These are phyloP conservation scores for Odontamblyopus lacepedii DNA, from an alignment of 2,797 vertebrate genomes.

Conservation along the genomic window DNA sequence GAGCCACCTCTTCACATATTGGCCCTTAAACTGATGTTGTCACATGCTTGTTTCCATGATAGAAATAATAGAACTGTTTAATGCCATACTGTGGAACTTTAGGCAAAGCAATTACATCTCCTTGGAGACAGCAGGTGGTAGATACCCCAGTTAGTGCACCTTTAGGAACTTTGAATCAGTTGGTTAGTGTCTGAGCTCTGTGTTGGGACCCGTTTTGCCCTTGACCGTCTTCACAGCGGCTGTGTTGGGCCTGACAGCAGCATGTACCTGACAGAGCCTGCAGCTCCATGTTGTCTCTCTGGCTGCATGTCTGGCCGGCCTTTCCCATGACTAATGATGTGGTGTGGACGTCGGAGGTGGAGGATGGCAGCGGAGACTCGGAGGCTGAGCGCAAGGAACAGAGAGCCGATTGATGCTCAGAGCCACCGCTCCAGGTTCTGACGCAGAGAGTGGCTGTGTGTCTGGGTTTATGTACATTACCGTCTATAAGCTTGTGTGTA, in stretches of 20 bases:
- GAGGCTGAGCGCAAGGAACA: constrained; percentile 47
- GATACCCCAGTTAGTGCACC: neutral
- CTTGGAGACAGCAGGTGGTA: neutral
- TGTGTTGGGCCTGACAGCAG: neutral
- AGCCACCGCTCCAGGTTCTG: constrained; percentile 32
- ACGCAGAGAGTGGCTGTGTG: constrained; percentile 29
- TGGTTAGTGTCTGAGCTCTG: neutral
- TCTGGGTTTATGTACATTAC: constrained; percentile 33
- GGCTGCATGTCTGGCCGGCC: constrained; percentile 30
- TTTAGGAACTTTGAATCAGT: neutral
- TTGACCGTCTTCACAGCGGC: constrained; percentile 7
- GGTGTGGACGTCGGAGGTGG: constrained; percentile 51
- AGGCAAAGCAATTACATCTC: neutral
- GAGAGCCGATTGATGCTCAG: constrained; percentile 54
- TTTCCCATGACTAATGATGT: constrained; percentile 50
- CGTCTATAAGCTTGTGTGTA: constrained; percentile 13
- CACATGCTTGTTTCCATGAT: neutral
- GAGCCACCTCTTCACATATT: neutral
- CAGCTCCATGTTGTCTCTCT: constrained; percentile 18
- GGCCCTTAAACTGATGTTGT: neutral
- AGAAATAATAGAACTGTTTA: neutral
- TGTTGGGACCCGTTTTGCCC: neutral
- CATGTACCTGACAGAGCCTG: constrained; percentile 30
- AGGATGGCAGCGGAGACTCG: constrained; percentile 47
- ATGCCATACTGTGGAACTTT: neutral